Evolutionary conservation across 2,888 invertebrate genomes (phyloP), one percentile per base, ranked within the genome.

Genomic region (Agrilus cyanescens): DNA sequence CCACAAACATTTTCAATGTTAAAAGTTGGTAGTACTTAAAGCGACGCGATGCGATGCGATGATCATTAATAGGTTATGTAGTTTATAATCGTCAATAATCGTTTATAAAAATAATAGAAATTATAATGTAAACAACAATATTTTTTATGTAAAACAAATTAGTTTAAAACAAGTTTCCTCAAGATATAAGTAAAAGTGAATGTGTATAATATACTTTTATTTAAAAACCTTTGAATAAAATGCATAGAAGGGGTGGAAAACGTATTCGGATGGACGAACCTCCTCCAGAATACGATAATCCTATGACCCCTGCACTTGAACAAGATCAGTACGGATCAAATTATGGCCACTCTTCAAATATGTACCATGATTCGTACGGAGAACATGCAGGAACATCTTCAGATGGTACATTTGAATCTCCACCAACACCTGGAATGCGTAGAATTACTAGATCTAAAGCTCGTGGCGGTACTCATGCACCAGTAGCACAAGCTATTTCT

Each of bases 181-280:
- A 20, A 7, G 4, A 25, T 10, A 10, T 25, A 25, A 10, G 10
- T 25, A 25, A 25, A 25, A 25, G 25, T 25, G 8, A 4, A 25
- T 2, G 5, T 20, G 5, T 25, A 10, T 25, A 25, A 2, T 10
- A 10, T 10, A 10, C 10, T 25, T 3, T 25, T 4, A 10, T 25
- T 25, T 4, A 20, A 5, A 25, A 25, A 8, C 1, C 8, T 25
- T 25, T 4, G 10, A 4, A 10, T 10, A 73, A 68, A 57, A 85
- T 89, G 85, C 85, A 86, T 66, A 77, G 88, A 50, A 72, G 82
- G 46, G 88, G 88, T 59, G 90, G 90, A 53, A 91, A 90, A 71
- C 76, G 89, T 53, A 90, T 90, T 60, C 84, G 90, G 49, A 88
- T 91, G 87, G 89, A 89, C 68, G 88, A 88, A 66, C 87, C 88